A percentile compares a stretch with the other conserved stretches of the same genome.
Evolutionary conservation across 1,140 invertebrate species (phyloP).

Genomic region (Nasonia longicornis): DNA sequence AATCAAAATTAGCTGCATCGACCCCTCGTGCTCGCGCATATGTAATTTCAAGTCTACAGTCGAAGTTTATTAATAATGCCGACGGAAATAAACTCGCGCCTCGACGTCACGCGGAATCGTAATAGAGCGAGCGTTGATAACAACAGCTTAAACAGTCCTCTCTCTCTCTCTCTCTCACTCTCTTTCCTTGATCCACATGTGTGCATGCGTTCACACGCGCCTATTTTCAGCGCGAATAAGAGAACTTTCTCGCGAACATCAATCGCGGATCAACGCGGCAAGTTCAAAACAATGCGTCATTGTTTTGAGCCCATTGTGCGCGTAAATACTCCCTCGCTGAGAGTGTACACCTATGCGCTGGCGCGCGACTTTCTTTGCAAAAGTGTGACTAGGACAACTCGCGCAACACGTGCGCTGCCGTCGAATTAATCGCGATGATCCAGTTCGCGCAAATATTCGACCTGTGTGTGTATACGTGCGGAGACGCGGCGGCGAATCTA

Average conservation of each 20-base stretch:
- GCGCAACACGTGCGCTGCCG: slow-evolving; percentile 46
- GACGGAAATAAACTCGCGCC: too few species aligned
- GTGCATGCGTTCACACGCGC: too few species aligned
- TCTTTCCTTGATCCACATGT: background rate
- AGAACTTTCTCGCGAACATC: background rate
- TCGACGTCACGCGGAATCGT: background rate
- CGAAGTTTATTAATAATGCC: too few species aligned
- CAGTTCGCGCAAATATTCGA: slow-evolving; percentile 16
- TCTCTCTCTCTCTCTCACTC: too few species aligned
- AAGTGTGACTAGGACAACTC: background rate
- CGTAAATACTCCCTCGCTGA: background rate
- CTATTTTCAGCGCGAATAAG: background rate
- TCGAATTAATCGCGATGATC: slow-evolving; percentile 36
- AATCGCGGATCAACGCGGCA: background rate
- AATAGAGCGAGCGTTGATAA: background rate
- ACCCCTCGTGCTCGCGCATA: too few species aligned
- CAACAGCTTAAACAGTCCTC: background rate
- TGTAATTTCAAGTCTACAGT: too few species aligned
- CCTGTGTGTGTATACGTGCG: background rate
- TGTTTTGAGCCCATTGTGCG: slow-evolving; percentile 2
- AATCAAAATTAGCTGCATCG: too few species aligned
- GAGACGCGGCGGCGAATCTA: slow-evolving; percentile 4
- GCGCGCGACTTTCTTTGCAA: background rate
- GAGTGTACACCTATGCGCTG: background rate
- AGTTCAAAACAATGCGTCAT: slow-evolving; percentile 27